These are phyloP conservation scores for Coleophora flavipennella DNA, from an alignment of 2,888 invertebrate species.

Conservation along the genomic window DNA sequence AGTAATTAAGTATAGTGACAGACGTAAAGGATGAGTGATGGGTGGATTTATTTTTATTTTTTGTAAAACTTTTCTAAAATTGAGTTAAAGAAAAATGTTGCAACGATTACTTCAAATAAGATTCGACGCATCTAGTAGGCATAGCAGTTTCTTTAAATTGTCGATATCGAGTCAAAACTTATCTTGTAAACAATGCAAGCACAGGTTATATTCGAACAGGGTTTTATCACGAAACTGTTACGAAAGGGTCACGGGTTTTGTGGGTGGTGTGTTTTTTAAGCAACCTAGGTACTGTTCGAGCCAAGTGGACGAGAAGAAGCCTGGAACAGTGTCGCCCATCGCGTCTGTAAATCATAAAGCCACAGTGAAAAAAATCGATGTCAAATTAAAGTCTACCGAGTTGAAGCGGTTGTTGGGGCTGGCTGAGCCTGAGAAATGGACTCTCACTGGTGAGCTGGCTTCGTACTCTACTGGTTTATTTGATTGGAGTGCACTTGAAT, in stretches of 20 bases:
- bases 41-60: too few relatives aligned
- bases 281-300: conserved; percentile 46
- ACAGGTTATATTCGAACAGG: conserved; percentile 50
- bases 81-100: conserved; percentile 38
- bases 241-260: conserved; percentile 39
- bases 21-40: too few relatives aligned
- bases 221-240: conserved; percentile 45
- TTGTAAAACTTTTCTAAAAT: neutral
- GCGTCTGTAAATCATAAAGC: conserved; percentile 33
- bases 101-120: conserved; percentile 44
- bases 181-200: conserved; percentile 51
- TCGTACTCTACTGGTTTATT: too few relatives aligned
- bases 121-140: conserved; percentile 44
- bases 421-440: conserved; percentile 77
- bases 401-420: conserved; percentile 68
- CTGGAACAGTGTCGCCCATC: conserved; percentile 22
- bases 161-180: conserved; percentile 22
- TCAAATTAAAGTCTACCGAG: conserved; percentile 68
- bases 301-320: conserved; percentile 53
- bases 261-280: conserved; percentile 35
- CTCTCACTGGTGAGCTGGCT: conserved; percentile 66
- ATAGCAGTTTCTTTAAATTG: conserved; percentile 35
- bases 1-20: too few relatives aligned
- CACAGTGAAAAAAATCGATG: conserved; percentile 50
- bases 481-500: too few relatives aligned